These are phyloP conservation scores for Dendroctonus valens DNA, from an alignment of 1,140 invertebrate species.

Conservation along the genomic window DNA sequence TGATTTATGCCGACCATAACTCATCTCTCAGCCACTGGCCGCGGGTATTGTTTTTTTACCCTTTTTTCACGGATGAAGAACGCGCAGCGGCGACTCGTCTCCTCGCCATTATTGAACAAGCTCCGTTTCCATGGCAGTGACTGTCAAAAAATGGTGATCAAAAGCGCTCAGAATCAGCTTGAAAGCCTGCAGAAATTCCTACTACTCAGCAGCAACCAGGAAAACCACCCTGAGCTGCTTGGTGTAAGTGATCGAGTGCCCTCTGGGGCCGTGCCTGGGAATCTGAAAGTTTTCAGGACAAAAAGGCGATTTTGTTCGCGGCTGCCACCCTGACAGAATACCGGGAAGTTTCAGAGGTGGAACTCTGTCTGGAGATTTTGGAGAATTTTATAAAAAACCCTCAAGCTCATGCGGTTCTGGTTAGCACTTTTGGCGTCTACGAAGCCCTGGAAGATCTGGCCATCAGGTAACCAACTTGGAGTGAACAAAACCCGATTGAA, in stretches of 20 bases:
- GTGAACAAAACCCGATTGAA: not conserved
- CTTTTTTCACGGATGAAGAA: not conserved
- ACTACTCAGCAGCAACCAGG: not conserved
- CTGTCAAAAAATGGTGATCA: not conserved
- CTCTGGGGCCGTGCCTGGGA: too few species aligned
- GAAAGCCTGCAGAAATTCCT: not conserved
- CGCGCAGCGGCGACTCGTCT: not conserved
- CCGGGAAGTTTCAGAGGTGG: constrained; percentile 11
- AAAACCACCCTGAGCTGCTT: not conserved
- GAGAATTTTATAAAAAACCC: constrained; percentile 35
- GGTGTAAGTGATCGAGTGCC: too few species aligned
- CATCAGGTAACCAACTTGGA: constrained; percentile 27
- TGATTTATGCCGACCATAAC: constrained; percentile 22
- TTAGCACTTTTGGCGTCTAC: constrained; percentile 36
- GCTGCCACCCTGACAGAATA: constrained; percentile 32
- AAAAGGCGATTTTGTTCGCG: constrained; percentile 34
- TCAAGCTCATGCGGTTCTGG: constrained; percentile 18
- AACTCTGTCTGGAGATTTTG: constrained; percentile 36
- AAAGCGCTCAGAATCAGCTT: not conserved
- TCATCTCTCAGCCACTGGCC: constrained; percentile 19
- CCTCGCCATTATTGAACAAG: not conserved
- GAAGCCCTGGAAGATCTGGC: constrained; percentile 34
- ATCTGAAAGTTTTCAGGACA: constrained; percentile 27
- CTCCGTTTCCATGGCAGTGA: not conserved
- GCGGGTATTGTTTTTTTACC: constrained; percentile 8